Evolutionary conservation across 1,140 invertebrate species (phyloP), one percentile per base, ranked within the genome.

Genomic region (Glossosoma conforme): DNA sequence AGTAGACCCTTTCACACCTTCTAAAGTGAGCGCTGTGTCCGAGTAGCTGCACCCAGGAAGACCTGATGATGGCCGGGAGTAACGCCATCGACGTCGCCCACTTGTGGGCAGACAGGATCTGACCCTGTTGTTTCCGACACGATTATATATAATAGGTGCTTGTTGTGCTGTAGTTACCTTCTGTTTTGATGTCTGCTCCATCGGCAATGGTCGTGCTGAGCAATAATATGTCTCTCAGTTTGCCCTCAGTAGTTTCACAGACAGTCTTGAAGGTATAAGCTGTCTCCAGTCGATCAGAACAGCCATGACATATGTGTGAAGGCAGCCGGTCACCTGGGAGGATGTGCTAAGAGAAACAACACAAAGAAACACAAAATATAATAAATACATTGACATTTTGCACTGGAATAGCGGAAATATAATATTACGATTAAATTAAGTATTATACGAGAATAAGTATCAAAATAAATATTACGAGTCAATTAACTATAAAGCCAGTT

Each of bases 211-310:
- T n/a, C n/a, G n/a, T n/a, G n/a, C n/a, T n/a, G n/a, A n/a, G n/a
- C n/a, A n/a, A n/a, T 6, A 28, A 8, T 28, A 28, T 8, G n/a
- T 28, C 14, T 17, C 36, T n/a, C 36, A 38, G 15, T 18, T 38
- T 38, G 18, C 10, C 15, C 4, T 38, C 36, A 4, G 36, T 38
- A 2, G 17, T 9, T 17, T 38, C 36, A 19, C 36, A 38, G 17
- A 38, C 6, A 17, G 15, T 38, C 20, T 38, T 38, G 36, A 38
- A 38, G 18, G 15, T 18, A 38, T 38, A 38, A 11, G 36, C 36
- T 17, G 18, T 38, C 10, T 38, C 36, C 18, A 38, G 18, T 18
- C 20, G 15, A 15, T 38, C 18, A 4, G 19, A 5, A 17, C 36
- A 38, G n/a, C 8, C 3, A 19, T 38, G 11, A 18, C 36, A 38